phyloP scores from a whole-genome alignment of 1,140 invertebrate species.

The Papilio polyxenes region DNA sequence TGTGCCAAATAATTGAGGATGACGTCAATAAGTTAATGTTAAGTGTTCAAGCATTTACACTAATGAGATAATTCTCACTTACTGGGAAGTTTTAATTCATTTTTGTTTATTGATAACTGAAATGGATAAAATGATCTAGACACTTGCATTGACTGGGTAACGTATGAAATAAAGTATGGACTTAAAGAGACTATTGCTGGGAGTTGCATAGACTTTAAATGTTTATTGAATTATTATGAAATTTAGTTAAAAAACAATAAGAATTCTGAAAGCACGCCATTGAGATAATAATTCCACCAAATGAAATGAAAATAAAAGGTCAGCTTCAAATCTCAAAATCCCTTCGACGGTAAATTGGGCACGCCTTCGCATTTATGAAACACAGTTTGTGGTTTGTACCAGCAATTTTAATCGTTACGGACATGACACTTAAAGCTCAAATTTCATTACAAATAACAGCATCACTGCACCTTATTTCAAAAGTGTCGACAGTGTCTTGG shows the following conservation, averaged over 20 bases:
- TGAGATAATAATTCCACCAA: constrained; percentile 36
- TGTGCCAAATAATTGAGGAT: constrained; percentile 32
- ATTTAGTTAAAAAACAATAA: constrained; percentile 16
- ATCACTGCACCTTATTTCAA: constrained; percentile 37
- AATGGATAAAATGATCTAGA: not conserved
- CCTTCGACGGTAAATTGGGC: constrained; percentile 39
- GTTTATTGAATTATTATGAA: not conserved
- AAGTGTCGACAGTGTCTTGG: constrained; percentile 37
- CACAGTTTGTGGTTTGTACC: not conserved
- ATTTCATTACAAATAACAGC: not conserved
- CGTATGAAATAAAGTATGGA: too few relatives aligned
- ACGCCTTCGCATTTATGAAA: constrained; percentile 38
- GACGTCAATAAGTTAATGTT: constrained; percentile 34
- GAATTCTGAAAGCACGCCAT: constrained; percentile 4
- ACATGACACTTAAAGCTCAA: not conserved
- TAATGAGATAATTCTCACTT: constrained; percentile 2
- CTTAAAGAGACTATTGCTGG: not conserved
- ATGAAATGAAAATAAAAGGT: constrained; percentile 36
- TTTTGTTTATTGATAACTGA: not conserved
- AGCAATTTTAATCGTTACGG: constrained; percentile 6
- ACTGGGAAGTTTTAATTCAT: not conserved
- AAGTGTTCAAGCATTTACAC: constrained; percentile 8
- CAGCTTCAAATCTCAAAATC: constrained; percentile 37
- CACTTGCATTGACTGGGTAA: too few relatives aligned
- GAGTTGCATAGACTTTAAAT: not conserved